These are phyloP conservation scores for Frieseomelitta varia DNA, from an alignment of 1,140 invertebrate species.

Conservation along the genomic window DNA sequence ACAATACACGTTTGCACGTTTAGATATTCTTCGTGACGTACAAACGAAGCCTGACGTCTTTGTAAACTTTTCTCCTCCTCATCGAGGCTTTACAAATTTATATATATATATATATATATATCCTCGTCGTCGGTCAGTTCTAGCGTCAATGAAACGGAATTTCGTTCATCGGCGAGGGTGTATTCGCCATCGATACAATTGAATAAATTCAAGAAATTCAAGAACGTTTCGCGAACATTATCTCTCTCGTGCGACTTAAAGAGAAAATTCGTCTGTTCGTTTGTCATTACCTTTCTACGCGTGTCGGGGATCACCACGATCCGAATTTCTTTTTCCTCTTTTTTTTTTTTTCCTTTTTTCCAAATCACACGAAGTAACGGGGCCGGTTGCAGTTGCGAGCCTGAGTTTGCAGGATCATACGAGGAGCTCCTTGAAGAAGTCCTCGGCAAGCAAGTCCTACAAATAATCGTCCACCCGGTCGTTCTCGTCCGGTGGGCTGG, in stretches of 20 bases:
- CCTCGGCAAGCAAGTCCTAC: constrained; percentile 81
- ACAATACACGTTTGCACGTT: no score
- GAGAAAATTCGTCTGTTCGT: not conserved
- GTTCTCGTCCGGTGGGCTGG: constrained; percentile 88
- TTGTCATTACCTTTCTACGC: not conserved
- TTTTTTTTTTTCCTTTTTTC: not conserved
- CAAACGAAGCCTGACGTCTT: no score
- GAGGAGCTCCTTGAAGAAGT: constrained; percentile 80
- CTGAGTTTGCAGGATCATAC: constrained; percentile 63
- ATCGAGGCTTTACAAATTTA: no score
- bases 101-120: no score
- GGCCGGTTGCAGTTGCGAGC: no score
- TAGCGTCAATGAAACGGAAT: not conserved
- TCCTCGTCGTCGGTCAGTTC: no score
- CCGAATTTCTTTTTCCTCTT: no score
- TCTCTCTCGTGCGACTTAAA: not conserved
- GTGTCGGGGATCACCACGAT: no score
- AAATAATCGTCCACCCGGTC: constrained; percentile 80
- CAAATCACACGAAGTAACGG: not conserved
- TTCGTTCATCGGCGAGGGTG: not conserved
- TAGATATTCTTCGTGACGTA: no score
- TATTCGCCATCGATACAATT: not conserved
- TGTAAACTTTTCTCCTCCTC: no score
- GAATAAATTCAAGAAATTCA: not conserved
- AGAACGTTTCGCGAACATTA: not conserved